Percentiles rank a stretch among this genome's conserved stretches.
Evolutionary conservation across 1,140 invertebrate species (phyloP).

Genomic region (Psix sp.): DNA sequence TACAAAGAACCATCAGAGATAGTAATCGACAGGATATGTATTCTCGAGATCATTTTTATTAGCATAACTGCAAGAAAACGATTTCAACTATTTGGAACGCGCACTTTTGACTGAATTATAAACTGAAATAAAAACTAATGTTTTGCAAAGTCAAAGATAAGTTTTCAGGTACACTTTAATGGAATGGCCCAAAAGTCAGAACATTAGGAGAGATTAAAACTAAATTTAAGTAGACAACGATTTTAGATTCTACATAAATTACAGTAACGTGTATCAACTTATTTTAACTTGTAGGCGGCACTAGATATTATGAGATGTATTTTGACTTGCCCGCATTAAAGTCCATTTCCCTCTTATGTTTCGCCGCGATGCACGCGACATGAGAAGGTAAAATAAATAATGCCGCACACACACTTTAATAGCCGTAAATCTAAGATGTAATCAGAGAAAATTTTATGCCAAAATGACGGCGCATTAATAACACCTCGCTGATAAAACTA

Average conservation of each 20-base stretch:
- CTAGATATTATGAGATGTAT: slow-evolving; percentile 44
- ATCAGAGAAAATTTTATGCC: slow-evolving; percentile 60
- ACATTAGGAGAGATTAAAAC: slow-evolving; percentile 11
- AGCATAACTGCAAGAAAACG: neutral
- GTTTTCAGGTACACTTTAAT: no score
- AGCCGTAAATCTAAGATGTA: slow-evolving; percentile 62
- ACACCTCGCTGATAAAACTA: slow-evolving; percentile 57
- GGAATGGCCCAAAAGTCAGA: no score
- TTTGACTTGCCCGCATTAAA: slow-evolving; percentile 47
- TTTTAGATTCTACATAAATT: slow-evolving; percentile 34
- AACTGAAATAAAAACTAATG: no score
- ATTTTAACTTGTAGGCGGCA: slow-evolving; percentile 34
- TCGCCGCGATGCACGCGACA: slow-evolving; percentile 56
- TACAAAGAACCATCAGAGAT: slow-evolving; percentile 28
- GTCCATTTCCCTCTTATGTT: slow-evolving; percentile 57
- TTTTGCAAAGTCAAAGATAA: no score
- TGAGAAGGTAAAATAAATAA: slow-evolving; percentile 62
- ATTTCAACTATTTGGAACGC: neutral
- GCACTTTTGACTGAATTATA: neutral
- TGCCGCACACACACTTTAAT: slow-evolving; percentile 54
- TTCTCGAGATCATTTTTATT: slow-evolving; percentile 19
- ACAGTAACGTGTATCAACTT: slow-evolving; percentile 34
- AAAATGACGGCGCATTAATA: slow-evolving; percentile 53
- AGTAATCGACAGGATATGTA: no score
- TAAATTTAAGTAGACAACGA: slow-evolving; percentile 30